These are phyloP conservation scores for Chondrosia reniformis DNA, from an alignment of 37 sponge, comb jelly and placozoan genomes.

Conservation along the genomic window DNA sequence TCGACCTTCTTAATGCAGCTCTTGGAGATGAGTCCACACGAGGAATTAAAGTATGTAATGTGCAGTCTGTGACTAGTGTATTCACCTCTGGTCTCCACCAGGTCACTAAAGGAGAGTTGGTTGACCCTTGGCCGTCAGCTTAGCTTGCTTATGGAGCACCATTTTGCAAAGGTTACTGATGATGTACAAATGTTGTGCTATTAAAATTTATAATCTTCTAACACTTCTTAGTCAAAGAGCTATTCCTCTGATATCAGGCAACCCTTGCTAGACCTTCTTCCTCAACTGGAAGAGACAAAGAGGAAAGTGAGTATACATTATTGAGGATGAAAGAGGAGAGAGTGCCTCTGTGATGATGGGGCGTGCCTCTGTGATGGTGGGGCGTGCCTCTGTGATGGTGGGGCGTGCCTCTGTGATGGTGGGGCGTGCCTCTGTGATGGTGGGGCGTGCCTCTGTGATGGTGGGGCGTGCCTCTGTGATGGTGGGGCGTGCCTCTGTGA, in stretches of 20 bases:
- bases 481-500: background rate
- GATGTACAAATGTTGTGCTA: too few species aligned
- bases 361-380: constrained; percentile 2
- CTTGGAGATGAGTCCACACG: constrained; percentile 61
- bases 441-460: background rate
- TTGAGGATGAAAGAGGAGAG: background rate
- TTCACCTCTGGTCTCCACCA: background rate
- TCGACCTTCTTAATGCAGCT: constrained; percentile 68
- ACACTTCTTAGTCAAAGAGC: too few species aligned
- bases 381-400: constrained; percentile 16
- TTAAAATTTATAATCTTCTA: too few species aligned
- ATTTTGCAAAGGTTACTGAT: constrained; percentile 66
- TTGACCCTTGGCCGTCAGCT: constrained; percentile 58
- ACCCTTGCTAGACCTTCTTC: constrained; percentile 51
- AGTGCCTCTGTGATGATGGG: background rate
- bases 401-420: background rate
- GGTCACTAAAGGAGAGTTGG: constrained; percentile 67
- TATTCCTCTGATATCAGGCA: constrained; percentile 39
- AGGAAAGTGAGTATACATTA: constrained; percentile 36
- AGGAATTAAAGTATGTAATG: constrained; percentile 69
- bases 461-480: background rate
- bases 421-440: background rate
- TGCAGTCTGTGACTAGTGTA: background rate
- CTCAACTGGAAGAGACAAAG: constrained; percentile 53
- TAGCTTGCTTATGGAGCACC: constrained; percentile 39